phyloP scores from a whole-genome alignment of 2,888 invertebrate species.

The Cerceris ruficornis region DNA sequence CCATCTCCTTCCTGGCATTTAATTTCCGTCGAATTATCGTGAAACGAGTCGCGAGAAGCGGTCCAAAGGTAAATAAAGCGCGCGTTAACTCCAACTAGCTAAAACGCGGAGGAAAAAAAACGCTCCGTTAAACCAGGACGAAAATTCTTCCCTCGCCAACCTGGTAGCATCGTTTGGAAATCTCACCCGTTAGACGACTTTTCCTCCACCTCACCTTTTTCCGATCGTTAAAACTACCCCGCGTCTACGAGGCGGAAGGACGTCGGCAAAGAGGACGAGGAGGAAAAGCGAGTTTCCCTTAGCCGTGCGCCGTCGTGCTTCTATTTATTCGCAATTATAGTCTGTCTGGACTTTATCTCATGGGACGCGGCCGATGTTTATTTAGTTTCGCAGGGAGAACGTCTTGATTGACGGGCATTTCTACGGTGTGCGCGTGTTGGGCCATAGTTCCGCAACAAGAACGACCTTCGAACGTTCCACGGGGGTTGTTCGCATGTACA shows the following conservation, averaged over 20 bases:
- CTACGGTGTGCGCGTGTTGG: constrained; percentile 22
- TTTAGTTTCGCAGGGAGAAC: constrained; percentile 57
- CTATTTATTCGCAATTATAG: constrained; percentile 75
- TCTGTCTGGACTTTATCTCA: constrained; percentile 59
- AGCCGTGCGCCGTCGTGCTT: constrained; percentile 38
- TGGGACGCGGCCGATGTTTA: constrained; percentile 58
- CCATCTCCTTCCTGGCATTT: constrained; percentile 50
- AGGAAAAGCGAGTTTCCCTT: constrained; percentile 16
- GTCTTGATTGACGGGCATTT: constrained; percentile 69
- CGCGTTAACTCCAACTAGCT: too few species aligned
- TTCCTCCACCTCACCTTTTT: background rate
- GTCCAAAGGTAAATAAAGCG: constrained; percentile 39
- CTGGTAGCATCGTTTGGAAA: constrained; percentile 44
- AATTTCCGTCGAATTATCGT: constrained; percentile 50
- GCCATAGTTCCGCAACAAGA: constrained; percentile 16
- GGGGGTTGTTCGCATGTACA: background rate
- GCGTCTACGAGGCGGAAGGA: constrained; percentile 10
- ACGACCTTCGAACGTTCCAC: background rate
- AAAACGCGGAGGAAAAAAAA: background rate
- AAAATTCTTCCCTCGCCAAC: constrained; percentile 55
- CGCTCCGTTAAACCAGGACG: constrained; percentile 19
- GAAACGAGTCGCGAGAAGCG: constrained; percentile 41
- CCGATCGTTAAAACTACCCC: constrained; percentile 20
- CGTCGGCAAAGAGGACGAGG: background rate
- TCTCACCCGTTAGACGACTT: constrained; percentile 24